A percentile compares a stretch with the other conserved stretches of the same genome.
Conservation (phyloP, 1,140 invertebrate genomes). For the Cotesia chilonis region DNA sequence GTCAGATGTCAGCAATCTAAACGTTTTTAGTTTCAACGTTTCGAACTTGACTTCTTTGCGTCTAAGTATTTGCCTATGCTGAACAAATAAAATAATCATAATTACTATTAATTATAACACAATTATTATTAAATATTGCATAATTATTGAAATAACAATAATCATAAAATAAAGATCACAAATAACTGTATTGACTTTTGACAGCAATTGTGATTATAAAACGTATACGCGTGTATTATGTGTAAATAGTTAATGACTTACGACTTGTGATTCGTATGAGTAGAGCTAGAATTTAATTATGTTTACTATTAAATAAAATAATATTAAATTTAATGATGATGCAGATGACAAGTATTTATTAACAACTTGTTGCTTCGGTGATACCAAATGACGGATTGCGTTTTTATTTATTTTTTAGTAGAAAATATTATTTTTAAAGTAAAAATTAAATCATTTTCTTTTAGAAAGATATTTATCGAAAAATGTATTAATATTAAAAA, state of each 20-base stretch:
- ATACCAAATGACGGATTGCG: constrained; percentile 13
- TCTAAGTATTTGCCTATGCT: constrained; percentile 16
- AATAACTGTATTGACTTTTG: constrained; percentile 32
- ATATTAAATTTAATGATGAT: constrained; percentile 26
- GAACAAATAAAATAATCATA: constrained; percentile 15
- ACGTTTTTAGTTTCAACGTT: constrained; percentile 10
- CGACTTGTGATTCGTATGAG: constrained; percentile 42
- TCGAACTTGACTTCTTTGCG: constrained; percentile 30
- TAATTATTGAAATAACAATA: constrained; percentile 11
- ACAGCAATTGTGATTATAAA: constrained; percentile 60
- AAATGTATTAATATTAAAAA: too few species aligned
- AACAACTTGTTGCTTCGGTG: constrained; percentile 29
- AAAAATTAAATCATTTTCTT: too few species aligned
- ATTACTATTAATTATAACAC: constrained; percentile 9
- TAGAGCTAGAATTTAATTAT: constrained; percentile 30
- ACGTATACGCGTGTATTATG: constrained; percentile 63
- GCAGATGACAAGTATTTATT: constrained; percentile 31
- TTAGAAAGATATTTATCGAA: too few species aligned
- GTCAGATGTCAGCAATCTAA: constrained; percentile 23
- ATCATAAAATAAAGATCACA: constrained; percentile 12
- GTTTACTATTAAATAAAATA: constrained; percentile 20
- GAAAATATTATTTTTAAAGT: too few species aligned
- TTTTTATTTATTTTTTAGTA: too few species aligned
- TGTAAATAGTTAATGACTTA: constrained; percentile 55
- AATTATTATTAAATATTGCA: too few species aligned